These are phyloP conservation scores for Magallana angulata DNA, from an alignment of 1,140 invertebrate genomes.

Conservation along the genomic window DNA sequence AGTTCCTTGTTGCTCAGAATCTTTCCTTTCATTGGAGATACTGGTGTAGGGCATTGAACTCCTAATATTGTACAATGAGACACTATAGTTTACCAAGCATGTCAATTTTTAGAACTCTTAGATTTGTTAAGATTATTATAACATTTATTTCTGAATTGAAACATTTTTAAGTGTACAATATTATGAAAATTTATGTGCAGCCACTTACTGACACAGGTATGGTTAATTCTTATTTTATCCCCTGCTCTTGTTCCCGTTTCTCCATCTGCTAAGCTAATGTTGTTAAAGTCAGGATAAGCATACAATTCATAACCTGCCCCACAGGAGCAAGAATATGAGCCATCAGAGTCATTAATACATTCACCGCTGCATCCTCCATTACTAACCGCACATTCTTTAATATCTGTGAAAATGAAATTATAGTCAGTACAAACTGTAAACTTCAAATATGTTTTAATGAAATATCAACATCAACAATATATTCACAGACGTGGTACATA, in stretches of 20 bases:
- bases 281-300: conserved; percentile 92
- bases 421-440: too few relatives aligned
- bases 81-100: too few relatives aligned
- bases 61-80: conserved; percentile 31
- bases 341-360: conserved; percentile 16
- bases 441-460: too few relatives aligned
- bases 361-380: conserved; percentile 53
- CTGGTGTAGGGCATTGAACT: conserved; percentile 40
- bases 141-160: too few relatives aligned
- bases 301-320: conserved; percentile 96
- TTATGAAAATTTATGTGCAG: not conserved
- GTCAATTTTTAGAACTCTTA: too few relatives aligned
- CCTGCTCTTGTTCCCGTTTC: conserved; percentile 93
- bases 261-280: conserved; percentile 88
- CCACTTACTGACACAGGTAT: conserved; percentile 90
- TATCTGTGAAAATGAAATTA: conserved; percentile 50
- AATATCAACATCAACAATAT: too few relatives aligned
- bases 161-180: too few relatives aligned
- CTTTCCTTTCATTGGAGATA: conserved; percentile 49
- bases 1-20: conserved; percentile 47
- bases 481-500: too few relatives aligned
- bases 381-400: conserved; percentile 49
- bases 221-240: conserved; percentile 94
- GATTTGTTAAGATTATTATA: too few relatives aligned
- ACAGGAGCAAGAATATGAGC: conserved; percentile 89